Evolutionary conservation across 2,113 vertebrate species (phyloP), one percentile per base, ranked within the genome.

Genomic region (Nothocercus nigrocapillus): DNA sequence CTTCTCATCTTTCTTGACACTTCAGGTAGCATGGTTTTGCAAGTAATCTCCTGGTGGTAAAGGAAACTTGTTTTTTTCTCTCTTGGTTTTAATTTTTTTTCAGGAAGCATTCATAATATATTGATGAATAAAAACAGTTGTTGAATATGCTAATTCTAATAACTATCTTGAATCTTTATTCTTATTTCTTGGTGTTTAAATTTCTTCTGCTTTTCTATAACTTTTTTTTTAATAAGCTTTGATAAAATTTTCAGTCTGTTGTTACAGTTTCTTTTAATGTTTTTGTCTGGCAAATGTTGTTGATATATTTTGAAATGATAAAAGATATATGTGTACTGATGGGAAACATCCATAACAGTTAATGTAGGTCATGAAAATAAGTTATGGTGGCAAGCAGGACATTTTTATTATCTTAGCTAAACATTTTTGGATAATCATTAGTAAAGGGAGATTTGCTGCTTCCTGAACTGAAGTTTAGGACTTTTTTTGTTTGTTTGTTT

Each of bases 331-430:
- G 19, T 85, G 13, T 85, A 42, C 89, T 80, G 78, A 89, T 94
- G 87, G 93, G 94, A 96, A 91, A 74, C 85, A 96, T 95, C 87
- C 89, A 80, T 93, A 95, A 95, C 27, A 59, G 63, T 93, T 89
- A 93, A 77, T 88, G 56, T 90, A 78, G 66, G 34, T 81, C 56
- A 72, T 94, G 63, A 91, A 93, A 95, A 87, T 88, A 95, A 93
- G 42, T 94, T 90, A 95, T 68, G 40, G 34, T 24, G 82, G 13
- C 44, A 92, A 82, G 66, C 11, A 87, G 86, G 94, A 74, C 63
- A 88, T 83, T 95, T 95, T 94, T 96, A 94, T 95, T 93, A 89
- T 88, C 51, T 80, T 88, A 85, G 63, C 51, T 93, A 89, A 95
- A 95, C 14, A 88, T 91, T 95, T 96, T 83, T 85, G 16, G 54